A percentile compares a stretch with the other conserved stretches of the same genome.
These are phyloP conservation scores for Acinonyx jubatus DNA, from an alignment of 2,113 vertebrate species.

Conservation along the genomic window DNA sequence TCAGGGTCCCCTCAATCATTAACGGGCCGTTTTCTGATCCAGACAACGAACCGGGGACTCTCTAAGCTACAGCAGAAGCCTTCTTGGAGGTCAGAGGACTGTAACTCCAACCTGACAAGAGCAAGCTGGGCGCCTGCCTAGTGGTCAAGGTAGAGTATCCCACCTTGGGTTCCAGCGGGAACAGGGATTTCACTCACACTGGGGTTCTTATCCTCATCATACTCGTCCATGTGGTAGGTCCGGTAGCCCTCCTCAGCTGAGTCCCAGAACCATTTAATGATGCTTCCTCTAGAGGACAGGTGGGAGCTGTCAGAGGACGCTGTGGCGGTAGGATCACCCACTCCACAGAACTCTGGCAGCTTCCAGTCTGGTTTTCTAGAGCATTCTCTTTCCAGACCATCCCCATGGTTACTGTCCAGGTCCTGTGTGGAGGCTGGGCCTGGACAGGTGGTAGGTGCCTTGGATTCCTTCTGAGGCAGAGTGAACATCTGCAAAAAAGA, in stretches of 20 bases:
- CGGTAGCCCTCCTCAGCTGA: constrained; percentile 90
- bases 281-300: constrained; percentile 92
- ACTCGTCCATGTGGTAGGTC: constrained; percentile 88
- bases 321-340: not conserved
- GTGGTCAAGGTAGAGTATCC: rapidly evolving
- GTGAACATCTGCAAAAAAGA: constrained; percentile 57
- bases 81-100: not conserved
- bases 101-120: not conserved
- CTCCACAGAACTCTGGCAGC: not conserved
- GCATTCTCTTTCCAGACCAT: not conserved
- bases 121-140: not conserved
- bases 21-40: not conserved
- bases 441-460: not conserved
- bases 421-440: not conserved
- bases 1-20: not conserved
- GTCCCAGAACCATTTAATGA: constrained; percentile 86
- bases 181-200: constrained; percentile 85
- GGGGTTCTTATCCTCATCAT: constrained; percentile 92
- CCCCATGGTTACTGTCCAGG: not conserved
- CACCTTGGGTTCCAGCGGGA: too few species aligned
- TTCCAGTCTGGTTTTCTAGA: not conserved
- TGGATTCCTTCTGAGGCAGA: not conserved
- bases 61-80: not conserved
- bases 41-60: not conserved
- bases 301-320: not conserved